Evolutionary conservation across 2,888 invertebrate species (phyloP), one percentile per base, ranked within the genome.

Genomic region (Myopa testacea): DNA sequence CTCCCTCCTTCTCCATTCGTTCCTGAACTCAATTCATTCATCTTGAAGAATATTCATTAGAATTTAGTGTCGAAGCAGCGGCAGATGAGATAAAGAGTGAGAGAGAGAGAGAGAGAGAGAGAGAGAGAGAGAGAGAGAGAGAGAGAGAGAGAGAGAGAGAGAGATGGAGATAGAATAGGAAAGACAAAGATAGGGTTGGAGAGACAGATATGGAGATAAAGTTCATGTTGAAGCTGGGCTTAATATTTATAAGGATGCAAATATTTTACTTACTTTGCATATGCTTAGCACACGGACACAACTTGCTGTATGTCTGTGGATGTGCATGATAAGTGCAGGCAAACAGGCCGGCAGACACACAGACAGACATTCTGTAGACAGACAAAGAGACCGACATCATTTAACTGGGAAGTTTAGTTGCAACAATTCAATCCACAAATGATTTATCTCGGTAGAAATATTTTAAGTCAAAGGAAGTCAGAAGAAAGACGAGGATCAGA

Each of bases 231-330:
- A 77, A 77, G 75, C 78, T 69, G 78, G 79, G 80, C 83, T 83
- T 83, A 84, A 85, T 87, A 87, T 87, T 87, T 87, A 87, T 87
- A 87, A 87, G 85, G 84, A 86, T 87, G 87, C 87, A 87, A 87
- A 87, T 87, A 87, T 87, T 86, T 87, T 83, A 86, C 86, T 87
- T 87, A 86, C 86, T 87, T 87, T 86, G 86, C 87, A 87, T 87
- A 87, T 87, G 87, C 85, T 86, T 84, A 86, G 80, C 77, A 78
- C 63, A 78, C 34, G 75, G 78, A 78, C 80, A 78, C 7, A 45
- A 78, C 52, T 68, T 14, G 38, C 62, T 26, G 26, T 8, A 16
- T 45, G 14, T 37, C 37, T 38, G 38, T 38, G 26, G 45, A 12
- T 52, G 34, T 37, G 65, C 34, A 65, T 37, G 14, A 26, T 37